phyloP scores from a whole-genome alignment of 2,113 vertebrate genomes.

The Chlamydotis undulata region DNA sequence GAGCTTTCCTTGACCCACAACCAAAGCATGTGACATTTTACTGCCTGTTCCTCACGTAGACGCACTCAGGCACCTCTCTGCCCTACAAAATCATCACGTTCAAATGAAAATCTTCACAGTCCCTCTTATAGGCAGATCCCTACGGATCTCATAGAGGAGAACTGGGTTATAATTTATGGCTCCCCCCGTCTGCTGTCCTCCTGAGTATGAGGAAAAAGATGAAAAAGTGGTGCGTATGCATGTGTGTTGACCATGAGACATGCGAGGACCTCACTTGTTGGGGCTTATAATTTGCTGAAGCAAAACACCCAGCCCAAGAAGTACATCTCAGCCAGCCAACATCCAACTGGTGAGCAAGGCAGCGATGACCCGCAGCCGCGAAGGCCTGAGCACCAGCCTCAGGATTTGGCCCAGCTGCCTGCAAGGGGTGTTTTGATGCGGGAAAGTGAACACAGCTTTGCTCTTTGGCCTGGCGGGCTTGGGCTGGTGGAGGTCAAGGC shows the following conservation, averaged over 20 bases:
- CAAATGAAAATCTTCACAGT: background rate
- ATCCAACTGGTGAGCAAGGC: background rate
- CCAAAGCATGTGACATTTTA: background rate
- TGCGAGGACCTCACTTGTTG: background rate
- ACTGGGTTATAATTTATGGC: background rate
- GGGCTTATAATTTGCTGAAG: background rate
- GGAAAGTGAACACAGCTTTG: background rate
- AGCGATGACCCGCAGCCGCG: accelerated
- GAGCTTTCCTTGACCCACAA: background rate
- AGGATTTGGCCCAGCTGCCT: background rate
- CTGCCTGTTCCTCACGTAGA: accelerated
- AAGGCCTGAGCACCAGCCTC: background rate
- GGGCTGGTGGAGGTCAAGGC: background rate
- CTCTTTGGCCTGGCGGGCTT: background rate
- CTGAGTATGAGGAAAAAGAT: background rate
- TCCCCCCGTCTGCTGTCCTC: background rate
- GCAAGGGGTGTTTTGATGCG: background rate
- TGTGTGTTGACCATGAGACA: accelerated
- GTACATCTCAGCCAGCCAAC: background rate
- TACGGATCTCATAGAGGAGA: background rate
- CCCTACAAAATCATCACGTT: background rate
- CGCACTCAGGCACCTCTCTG: background rate
- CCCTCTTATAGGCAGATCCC: background rate
- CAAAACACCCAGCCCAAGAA: background rate
- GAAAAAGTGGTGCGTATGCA: background rate